phyloP scores from a whole-genome alignment of 2,797 vertebrate genomes.

The Ctenopoma kingsleyae region DNA sequence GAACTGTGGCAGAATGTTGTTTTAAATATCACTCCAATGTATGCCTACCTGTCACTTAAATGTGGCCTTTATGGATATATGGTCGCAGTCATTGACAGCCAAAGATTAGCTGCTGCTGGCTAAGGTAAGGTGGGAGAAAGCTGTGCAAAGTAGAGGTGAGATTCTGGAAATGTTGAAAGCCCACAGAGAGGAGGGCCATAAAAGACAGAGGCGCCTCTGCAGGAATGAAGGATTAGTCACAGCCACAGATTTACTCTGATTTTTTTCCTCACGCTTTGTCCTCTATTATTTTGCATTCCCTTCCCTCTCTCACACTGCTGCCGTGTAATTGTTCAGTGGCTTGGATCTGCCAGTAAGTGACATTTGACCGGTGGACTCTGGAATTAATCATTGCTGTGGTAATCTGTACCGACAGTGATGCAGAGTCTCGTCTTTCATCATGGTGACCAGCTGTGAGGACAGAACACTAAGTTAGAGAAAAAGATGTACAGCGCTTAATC shows the following conservation, averaged over 20 bases:
- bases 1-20: conserved; percentile 10
- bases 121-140: conserved; percentile 32
- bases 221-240: conserved; percentile 82
- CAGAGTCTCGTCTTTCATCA: conserved; percentile 60
- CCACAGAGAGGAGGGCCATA: conserved; percentile 51
- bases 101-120: conserved; percentile 58
- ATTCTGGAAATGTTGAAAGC: conserved; percentile 56
- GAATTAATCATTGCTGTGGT: conserved; percentile 70
- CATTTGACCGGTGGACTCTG: conserved; percentile 72
- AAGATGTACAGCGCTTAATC: conserved; percentile 49
- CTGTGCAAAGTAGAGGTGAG: conserved; percentile 47
- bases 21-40: conserved; percentile 19
- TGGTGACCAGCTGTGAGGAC: conserved; percentile 38
- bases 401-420: conserved; percentile 56
- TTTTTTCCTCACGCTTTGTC: conserved; percentile 76
- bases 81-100: conserved; percentile 43
- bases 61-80: conserved; percentile 50
- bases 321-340: conserved; percentile 79
- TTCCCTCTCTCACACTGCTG: conserved; percentile 79
- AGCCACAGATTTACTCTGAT: conserved; percentile 78
- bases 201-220: conserved; percentile 63
- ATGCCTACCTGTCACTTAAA: conserved; percentile 35
- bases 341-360: conserved; percentile 72
- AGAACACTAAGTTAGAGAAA: conserved; percentile 37
- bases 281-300: conserved; percentile 66